Evolutionary conservation across 2,888 invertebrate species (phyloP).

Genomic region (Myopa tessellatipennis): DNA sequence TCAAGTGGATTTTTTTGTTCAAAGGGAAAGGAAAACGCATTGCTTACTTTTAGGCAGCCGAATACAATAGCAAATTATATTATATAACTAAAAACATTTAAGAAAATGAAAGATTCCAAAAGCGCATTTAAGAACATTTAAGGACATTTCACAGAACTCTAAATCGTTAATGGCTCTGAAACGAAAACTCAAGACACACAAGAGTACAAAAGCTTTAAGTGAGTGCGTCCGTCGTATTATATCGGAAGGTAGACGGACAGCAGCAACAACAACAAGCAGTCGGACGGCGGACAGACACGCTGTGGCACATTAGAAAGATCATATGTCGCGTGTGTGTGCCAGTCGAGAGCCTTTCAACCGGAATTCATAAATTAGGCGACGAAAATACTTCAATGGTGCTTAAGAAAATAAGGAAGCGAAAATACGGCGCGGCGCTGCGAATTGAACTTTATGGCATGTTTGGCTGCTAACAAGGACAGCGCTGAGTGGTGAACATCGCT

Average conservation of each 20-base stretch:
- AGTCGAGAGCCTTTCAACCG: conserved; percentile 42
- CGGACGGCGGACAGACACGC: not conserved
- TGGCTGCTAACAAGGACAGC: not conserved
- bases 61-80: too few relatives aligned
- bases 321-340: conserved; percentile 23
- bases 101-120: too few relatives aligned
- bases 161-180: not conserved
- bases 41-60: too few relatives aligned
- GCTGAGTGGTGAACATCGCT: not conserved
- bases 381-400: conserved; percentile 40
- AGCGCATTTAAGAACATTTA: too few relatives aligned
- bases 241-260: too few relatives aligned
- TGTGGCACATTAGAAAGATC: conserved; percentile 27
- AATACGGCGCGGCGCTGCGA: conserved; percentile 60
- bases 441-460: conserved; percentile 54
- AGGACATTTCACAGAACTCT: too few relatives aligned
- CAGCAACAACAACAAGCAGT: conserved; percentile 6
- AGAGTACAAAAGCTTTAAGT: too few relatives aligned
- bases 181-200: not conserved
- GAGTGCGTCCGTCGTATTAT: too few relatives aligned
- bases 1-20: too few relatives aligned
- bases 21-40: too few relatives aligned
- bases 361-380: conserved; percentile 52
- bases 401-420: conserved; percentile 59
- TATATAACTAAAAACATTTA: too few relatives aligned